Percentiles rank a stretch among this genome's conserved stretches.
These are phyloP conservation scores for Meteorus cinctellus DNA, from an alignment of 2,888 invertebrate genomes.

Conservation along the genomic window DNA sequence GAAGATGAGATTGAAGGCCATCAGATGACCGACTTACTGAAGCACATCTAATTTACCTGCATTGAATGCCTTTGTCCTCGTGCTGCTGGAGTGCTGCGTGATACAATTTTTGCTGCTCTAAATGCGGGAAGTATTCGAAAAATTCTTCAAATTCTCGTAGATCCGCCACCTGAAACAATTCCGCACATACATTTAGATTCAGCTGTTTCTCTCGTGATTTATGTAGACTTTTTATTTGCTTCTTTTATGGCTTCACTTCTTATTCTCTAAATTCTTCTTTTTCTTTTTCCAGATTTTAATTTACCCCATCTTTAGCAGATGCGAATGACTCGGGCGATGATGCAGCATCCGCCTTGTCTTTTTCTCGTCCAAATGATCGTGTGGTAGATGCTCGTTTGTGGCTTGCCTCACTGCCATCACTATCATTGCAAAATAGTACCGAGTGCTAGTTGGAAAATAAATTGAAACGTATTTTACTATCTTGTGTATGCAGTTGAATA, in stretches of 20 bases:
- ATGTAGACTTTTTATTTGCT: neutral
- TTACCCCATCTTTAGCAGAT: slow-evolving; percentile 92
- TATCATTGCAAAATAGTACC: slow-evolving; percentile 87
- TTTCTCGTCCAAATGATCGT: slow-evolving; percentile 72
- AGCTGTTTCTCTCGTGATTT: slow-evolving; percentile 4
- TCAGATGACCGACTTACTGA: slow-evolving; percentile 20
- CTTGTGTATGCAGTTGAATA: neutral
- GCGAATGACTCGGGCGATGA: slow-evolving; percentile 97
- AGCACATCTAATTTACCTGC: slow-evolving; percentile 72
- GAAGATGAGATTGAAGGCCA: slow-evolving; percentile 19
- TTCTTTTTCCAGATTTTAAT: neutral
- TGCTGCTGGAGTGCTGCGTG: slow-evolving; percentile 88
- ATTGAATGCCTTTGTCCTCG: slow-evolving; percentile 83
- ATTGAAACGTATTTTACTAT: slow-evolving; percentile 9
- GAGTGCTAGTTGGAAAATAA: slow-evolving; percentile 78
- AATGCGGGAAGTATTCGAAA: slow-evolving; percentile 82
- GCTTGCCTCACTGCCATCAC: slow-evolving; percentile 76
- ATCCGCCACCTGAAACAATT: slow-evolving; percentile 82
- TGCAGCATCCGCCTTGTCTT: slow-evolving; percentile 75
- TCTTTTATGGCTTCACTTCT: neutral
- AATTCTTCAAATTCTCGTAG: slow-evolving; percentile 92
- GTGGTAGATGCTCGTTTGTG: slow-evolving; percentile 74
- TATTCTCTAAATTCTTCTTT: neutral
- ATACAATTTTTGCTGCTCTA: slow-evolving; percentile 89
- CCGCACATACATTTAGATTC: slow-evolving; percentile 31